Base-by-base conservation (phyloP, 1,140 invertebrate species). In the Ceratosolen fusciceps region DNA sequence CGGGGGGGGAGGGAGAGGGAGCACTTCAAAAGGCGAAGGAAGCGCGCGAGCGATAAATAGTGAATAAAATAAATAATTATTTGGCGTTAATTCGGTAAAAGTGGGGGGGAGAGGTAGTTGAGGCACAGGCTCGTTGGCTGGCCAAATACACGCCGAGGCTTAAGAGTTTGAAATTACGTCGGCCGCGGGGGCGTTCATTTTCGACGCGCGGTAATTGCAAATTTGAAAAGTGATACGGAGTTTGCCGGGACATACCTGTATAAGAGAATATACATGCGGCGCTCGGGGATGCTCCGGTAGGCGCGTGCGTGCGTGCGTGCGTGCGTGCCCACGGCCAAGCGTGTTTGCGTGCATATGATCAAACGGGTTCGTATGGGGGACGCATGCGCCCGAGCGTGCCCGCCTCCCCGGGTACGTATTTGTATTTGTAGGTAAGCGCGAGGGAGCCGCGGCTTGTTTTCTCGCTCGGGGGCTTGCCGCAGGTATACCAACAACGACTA, bases 371-470 rank as follows among this genome's bases (percentile, higher is more conserved):
- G 37, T 68, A 43, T 39, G n/a, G n/a, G n/a, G n/a, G n/a, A 12
- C 37, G 34, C 21, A 43, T 5, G 47, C 43, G 24, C 14, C 16
- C 47, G 72, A 7, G 19, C 60, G n/a, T 39, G 8, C 43, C 16
- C 43, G 16, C 43, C 43, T 47, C 43, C 16, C 24, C 54, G 34
- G 12, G 58, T 26, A 68, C 62, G 68, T 76, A 68, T 76, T 67
- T 76, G 74, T 68, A 67, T 68, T 56, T 54, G 31, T 54, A 54
- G 37, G 62, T 49, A 39, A 43, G 72, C 34, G 68, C 52, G 54
- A 37, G 52, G 16, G 71, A 62, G 54, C 62, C 26, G 71, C 43
- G 58, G 21, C 1, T 49, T 54, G 74, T 75, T 75, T 75, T 75
- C 74, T 65, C 74, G 60, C 74, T 68, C 21, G 47, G 21, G 43